Evolutionary conservation across 2,888 invertebrate genomes (phyloP), one percentile per base, ranked within the genome.

Genomic region (Atethmia centrago): DNA sequence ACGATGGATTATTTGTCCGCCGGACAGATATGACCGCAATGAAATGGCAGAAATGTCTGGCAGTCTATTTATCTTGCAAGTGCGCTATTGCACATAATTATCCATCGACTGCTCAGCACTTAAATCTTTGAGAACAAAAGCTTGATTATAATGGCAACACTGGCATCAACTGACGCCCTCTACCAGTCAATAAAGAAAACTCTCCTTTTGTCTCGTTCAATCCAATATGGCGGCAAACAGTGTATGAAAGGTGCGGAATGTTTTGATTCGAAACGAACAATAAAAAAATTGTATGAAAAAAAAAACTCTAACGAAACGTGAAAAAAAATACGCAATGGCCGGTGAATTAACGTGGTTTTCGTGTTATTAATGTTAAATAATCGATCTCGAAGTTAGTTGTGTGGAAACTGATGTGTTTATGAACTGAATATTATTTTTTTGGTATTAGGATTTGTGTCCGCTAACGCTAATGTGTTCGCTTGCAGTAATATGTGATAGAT

Each of bases 161-260:
- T 80, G 8, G 8, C 1, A 5, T n/a, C 4, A 9, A 69, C 66
- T 73, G 85, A 86, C 90, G 90, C 89, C 91, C 92, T 89, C 95
- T 94, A 88, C 85, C 86, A 92, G 78, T 63, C 62, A 79, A 79
- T 85, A 79, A 31, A 0, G 10, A 36, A 90, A 93, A 88, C 89
- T 89, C 86, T 91, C 90, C 93, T 95, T 94, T 95, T 94, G 94
- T 95, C 94, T 95, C 93, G 88, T 91, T 93, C 93, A 94, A 95
- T 95, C 93, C 96, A 96, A 96, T 95, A 96, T 96, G 96, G 96
- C 96, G 95, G 95, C 93, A 95, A 96, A 94, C 92, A 91, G 92
- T 93, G 93, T 94, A 95, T 95, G 95, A 94, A 93, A 94, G 94
- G 94, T 94, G 92, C 94, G 92, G 94, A 95, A 94, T 96, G 96